Conservation (phyloP, 2,797 vertebrate species). For the Momotus momota region DNA sequence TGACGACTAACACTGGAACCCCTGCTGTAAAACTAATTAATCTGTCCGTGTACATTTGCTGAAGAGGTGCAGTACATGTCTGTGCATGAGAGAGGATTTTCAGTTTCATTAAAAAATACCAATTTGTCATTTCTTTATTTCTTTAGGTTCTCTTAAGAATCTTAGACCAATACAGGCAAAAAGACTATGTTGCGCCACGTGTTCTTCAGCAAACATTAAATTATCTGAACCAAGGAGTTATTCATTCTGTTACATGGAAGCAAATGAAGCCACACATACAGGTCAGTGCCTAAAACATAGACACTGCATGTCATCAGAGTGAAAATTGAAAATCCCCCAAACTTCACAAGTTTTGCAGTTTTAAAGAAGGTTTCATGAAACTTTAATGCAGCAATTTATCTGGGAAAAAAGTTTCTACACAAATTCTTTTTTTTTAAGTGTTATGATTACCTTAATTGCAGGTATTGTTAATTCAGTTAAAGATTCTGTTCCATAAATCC, state of each 20-base stretch:
- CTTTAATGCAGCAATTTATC: neutral
- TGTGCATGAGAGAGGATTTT: neutral
- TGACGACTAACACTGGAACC: neutral
- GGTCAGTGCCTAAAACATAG: constrained; percentile 77
- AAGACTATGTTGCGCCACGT: constrained; percentile 92
- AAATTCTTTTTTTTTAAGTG: neutral
- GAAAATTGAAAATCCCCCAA: neutral
- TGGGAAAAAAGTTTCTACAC: neutral
- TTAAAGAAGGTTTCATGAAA: neutral
- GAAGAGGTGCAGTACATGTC: neutral
- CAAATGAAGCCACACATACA: constrained; percentile 96
- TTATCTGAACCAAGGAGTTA: constrained; percentile 90
- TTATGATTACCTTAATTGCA: neutral
- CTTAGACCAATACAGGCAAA: constrained; percentile 91
- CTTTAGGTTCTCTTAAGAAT: constrained; percentile 92
- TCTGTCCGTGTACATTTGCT: neutral
- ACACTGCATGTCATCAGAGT: neutral
- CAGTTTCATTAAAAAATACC: neutral
- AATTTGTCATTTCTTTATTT: neutral
- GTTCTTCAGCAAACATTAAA: constrained; percentile 94
- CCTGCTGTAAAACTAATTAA: neutral
- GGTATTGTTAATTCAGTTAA: neutral
- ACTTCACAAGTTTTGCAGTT: neutral
- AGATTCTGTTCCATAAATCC: neutral
- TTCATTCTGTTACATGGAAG: constrained; percentile 95